Evolutionary conservation across 2,888 invertebrate genomes (phyloP).

Genomic region (Encarsia formosa): DNA sequence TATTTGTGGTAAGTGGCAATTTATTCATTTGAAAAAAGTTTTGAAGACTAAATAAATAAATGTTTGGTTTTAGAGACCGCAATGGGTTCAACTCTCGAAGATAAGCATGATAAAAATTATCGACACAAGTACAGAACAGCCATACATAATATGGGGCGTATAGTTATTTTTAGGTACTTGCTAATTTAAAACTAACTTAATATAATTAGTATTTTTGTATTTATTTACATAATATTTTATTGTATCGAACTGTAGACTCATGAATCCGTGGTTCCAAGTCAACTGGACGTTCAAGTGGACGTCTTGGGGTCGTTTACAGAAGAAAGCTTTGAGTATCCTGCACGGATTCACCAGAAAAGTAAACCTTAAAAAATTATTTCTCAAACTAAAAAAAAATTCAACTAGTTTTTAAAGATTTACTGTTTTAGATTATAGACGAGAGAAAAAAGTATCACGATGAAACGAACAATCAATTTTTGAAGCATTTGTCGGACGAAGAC

Average conservation of each 20-base stretch:
- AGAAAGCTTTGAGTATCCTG: conserved; percentile 50
- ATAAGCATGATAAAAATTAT: conserved; percentile 6
- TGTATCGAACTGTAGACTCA: conserved; percentile 31
- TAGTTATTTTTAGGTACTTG: conserved; percentile 23
- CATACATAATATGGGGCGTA: conserved; percentile 21
- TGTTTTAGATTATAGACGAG: conserved; percentile 37
- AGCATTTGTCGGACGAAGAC: background rate
- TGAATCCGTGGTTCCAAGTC: conserved; percentile 58
- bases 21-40: background rate
- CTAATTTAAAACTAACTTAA: conserved; percentile 6
- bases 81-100: conserved; percentile 29
- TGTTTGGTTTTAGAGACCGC: conserved; percentile 46
- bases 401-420: background rate
- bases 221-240: too few relatives aligned
- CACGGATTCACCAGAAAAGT: conserved; percentile 54
- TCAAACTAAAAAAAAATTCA: too few relatives aligned
- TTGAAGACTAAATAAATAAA: too few relatives aligned
- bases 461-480: conserved; percentile 20
- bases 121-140: conserved; percentile 27
- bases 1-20: conserved; percentile 58
- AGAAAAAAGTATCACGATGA: conserved; percentile 36
- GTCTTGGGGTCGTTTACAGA: conserved; percentile 54
- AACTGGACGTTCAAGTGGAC: conserved; percentile 57
- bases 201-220: too few relatives aligned
- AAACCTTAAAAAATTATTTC: conserved; percentile 22